Percentiles rank a stretch among this genome's conserved stretches.
Conservation (phyloP, 2,797 vertebrate species). For the Nasua narica region DNA sequence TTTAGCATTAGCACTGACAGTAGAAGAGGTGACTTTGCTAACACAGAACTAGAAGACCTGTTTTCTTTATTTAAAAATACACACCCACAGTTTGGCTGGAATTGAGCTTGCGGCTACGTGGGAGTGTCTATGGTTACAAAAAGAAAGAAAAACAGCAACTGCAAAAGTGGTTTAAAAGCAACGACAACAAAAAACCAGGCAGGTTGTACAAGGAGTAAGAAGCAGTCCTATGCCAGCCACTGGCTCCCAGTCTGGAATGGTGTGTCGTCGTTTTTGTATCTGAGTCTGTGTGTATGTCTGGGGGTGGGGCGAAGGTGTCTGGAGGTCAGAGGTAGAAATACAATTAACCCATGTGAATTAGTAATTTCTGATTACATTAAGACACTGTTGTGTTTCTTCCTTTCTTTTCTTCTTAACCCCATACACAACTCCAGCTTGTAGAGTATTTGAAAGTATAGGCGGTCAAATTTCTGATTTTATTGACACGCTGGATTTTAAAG, state of each 20-base stretch:
- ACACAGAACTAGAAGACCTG: constrained; percentile 43
- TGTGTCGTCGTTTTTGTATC: neutral
- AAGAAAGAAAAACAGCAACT: constrained; percentile 58
- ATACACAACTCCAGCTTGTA: neutral
- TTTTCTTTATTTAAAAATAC: constrained; percentile 49
- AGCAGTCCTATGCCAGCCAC: neutral
- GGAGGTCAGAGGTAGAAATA: neutral
- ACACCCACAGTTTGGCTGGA: constrained; percentile 44
- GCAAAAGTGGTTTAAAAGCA: neutral
- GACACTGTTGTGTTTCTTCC: neutral
- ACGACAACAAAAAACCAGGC: neutral
- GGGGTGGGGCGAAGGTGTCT: neutral
- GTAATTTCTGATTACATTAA: neutral
- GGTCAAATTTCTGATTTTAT: neutral
- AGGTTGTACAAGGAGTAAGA: constrained; percentile 46
- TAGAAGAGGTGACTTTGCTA: constrained; percentile 74
- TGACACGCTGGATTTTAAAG: neutral
- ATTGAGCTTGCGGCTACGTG: constrained; percentile 56
- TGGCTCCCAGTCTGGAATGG: neutral
- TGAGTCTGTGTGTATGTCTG: neutral
- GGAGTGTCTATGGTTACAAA: constrained; percentile 60
- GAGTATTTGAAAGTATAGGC: neutral
- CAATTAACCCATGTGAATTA: neutral
- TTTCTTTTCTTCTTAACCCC: neutral
- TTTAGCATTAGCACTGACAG: constrained; percentile 65